These are phyloP conservation scores for Orchesellides sinensis DNA, from an alignment of 2,888 invertebrate genomes.

Conservation along the genomic window DNA sequence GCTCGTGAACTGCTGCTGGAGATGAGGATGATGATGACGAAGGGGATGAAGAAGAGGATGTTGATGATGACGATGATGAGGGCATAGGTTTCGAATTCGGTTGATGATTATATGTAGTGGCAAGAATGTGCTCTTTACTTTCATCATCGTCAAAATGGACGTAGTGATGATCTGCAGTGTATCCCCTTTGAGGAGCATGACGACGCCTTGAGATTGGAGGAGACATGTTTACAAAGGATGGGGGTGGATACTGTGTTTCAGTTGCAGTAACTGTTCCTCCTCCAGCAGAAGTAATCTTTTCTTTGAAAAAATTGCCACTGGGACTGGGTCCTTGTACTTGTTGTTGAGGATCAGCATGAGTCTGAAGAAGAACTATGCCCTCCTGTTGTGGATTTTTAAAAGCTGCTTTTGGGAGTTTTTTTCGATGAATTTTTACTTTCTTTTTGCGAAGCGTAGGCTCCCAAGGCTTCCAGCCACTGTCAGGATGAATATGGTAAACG, in stretches of 20 bases:
- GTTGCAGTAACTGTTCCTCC: slow-evolving; percentile 20
- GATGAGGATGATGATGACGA: neutral
- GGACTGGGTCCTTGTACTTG: neutral
- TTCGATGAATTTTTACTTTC: slow-evolving; percentile 56
- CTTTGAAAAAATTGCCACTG: slow-evolving; percentile 32
- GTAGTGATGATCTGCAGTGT: slow-evolving; percentile 50
- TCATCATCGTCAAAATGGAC: slow-evolving; percentile 44
- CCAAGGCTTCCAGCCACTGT: slow-evolving; percentile 72
- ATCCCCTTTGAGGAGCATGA: slow-evolving; percentile 55
- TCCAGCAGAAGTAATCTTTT: slow-evolving; percentile 36
- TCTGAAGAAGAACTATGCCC: slow-evolving; percentile 53
- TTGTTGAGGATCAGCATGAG: slow-evolving; percentile 43
- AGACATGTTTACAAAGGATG: neutral
- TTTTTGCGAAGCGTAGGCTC: slow-evolving; percentile 58
- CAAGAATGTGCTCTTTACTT: slow-evolving; percentile 3
- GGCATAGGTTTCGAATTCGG: slow-evolving; percentile 12
- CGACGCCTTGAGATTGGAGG: slow-evolving; percentile 11
- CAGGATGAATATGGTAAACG: slow-evolving; percentile 72
- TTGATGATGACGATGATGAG: neutral
- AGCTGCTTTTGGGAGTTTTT: slow-evolving; percentile 44
- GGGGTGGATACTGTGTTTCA: slow-evolving; percentile 27
- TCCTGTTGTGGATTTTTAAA: slow-evolving; percentile 47
- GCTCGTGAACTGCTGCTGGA: slow-evolving; percentile 16
- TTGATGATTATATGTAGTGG: neutral
- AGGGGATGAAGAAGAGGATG: neutral